Evolutionary conservation across 2,888 invertebrate species (phyloP).

Genomic region (Drosophila limbata): DNA sequence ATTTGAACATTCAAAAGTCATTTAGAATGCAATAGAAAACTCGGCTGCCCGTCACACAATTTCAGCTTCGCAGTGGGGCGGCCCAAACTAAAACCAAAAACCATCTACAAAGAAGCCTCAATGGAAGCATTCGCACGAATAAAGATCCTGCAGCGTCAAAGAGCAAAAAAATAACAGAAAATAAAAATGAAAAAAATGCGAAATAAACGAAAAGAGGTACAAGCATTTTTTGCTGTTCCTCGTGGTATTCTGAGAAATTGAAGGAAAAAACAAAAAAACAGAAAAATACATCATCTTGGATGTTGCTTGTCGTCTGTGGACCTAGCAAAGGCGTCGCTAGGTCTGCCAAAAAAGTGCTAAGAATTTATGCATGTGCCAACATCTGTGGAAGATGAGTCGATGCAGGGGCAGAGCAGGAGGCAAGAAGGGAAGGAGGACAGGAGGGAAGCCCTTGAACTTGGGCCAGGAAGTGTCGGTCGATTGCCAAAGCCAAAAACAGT

Average conservation of each 20-base stretch:
- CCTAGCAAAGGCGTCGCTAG: slow-evolving; percentile 52
- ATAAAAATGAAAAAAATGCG: slow-evolving; percentile 1
- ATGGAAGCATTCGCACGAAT: slow-evolving; percentile 44
- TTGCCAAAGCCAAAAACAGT: slow-evolving; percentile 42
- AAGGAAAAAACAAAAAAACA: slow-evolving; percentile 13
- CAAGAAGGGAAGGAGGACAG: neutral
- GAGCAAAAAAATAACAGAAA: slow-evolving; percentile 13
- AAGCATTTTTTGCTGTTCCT: slow-evolving; percentile 55
- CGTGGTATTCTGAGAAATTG: slow-evolving; percentile 51
- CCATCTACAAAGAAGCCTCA: slow-evolving; percentile 20
- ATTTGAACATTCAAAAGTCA: slow-evolving; percentile 55
- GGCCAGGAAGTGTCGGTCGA: slow-evolving; percentile 66
- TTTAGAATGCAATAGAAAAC: slow-evolving; percentile 64
- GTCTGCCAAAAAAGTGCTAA: slow-evolving; percentile 64
- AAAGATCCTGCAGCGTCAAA: slow-evolving; percentile 60
- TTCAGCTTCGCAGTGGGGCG: slow-evolving; percentile 58
- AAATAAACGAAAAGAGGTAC: slow-evolving; percentile 45
- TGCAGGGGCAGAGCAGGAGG: slow-evolving; percentile 15
- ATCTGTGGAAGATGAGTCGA: slow-evolving; percentile 26
- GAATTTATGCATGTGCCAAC: slow-evolving; percentile 58
- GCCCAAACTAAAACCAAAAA: slow-evolving; percentile 22
- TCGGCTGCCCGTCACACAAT: slow-evolving; percentile 48
- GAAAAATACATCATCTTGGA: slow-evolving; percentile 47
- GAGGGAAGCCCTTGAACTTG: slow-evolving; percentile 71
- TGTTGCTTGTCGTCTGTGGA: slow-evolving; percentile 35